Percentiles rank a stretch among this genome's conserved stretches.
Evolutionary conservation across 2,888 invertebrate genomes (phyloP).

Genomic region (Bibio marci): DNA sequence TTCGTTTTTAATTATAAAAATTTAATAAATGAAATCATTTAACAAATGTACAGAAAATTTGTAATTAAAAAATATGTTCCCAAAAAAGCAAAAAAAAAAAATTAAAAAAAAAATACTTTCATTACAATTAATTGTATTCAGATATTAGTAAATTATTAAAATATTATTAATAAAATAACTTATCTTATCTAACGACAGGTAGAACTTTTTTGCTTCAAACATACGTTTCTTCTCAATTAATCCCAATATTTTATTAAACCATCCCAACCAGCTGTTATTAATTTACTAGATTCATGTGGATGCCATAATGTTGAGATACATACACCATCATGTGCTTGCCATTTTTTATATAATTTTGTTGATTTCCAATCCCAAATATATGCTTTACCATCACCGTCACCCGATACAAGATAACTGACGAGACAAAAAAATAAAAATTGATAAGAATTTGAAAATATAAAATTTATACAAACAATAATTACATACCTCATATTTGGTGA

Average conservation of each 20-base stretch:
- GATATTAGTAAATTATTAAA: too few relatives aligned
- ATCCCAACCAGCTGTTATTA: constrained; percentile 99
- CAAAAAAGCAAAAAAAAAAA: too few relatives aligned
- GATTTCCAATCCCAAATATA: constrained; percentile 99
- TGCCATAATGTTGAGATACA: constrained; percentile 94
- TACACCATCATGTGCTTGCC: constrained; percentile 98
- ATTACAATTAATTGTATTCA: too few relatives aligned
- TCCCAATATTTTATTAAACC: constrained; percentile 98
- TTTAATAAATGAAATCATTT: too few relatives aligned
- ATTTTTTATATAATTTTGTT: constrained; percentile 92
- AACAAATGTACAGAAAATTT: too few relatives aligned
- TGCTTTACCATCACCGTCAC: constrained; percentile 97
- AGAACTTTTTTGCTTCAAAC: too few relatives aligned
- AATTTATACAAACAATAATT: constrained; percentile 3
- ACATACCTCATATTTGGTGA: constrained; percentile 92
- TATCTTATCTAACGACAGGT: too few relatives aligned
- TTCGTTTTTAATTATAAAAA: too few relatives aligned
- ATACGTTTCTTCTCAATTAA: too few relatives aligned
- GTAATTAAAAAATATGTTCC: too few relatives aligned
- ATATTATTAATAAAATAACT: too few relatives aligned
- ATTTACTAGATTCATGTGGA: constrained; percentile 93
- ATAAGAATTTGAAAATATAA: background rate
- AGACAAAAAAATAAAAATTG: constrained; percentile 13
- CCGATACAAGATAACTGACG: constrained; percentile 85
- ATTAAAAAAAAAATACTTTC: too few relatives aligned